Conservation (phyloP, 1,140 invertebrate genomes). For the Heliothis virescens region DNA sequence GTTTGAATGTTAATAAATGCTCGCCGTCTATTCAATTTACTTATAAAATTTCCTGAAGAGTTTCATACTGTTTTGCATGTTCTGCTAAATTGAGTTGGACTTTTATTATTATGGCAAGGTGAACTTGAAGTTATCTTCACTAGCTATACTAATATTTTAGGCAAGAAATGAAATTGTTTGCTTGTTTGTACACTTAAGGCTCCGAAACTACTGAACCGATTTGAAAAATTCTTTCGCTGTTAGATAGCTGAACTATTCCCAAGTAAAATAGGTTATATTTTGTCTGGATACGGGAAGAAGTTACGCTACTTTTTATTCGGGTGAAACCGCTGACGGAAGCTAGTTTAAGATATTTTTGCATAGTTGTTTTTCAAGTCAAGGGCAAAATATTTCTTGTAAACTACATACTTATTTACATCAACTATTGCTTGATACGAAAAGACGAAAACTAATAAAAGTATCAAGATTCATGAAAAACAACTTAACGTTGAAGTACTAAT, state of each 20-base stretch:
- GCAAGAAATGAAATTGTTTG: too few relatives aligned
- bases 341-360: too few relatives aligned
- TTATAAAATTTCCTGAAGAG: not conserved
- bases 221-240: too few relatives aligned
- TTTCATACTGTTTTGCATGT: slow-evolving; percentile 20
- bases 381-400: not conserved
- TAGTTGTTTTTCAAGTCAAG: too few relatives aligned
- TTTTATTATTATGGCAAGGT: not conserved
- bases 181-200: too few relatives aligned
- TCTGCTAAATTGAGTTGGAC: not conserved
- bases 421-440: not conserved
- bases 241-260: too few relatives aligned
- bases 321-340: too few relatives aligned
- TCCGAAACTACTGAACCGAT: too few relatives aligned
- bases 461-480: not conserved
- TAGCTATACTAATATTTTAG: too few relatives aligned
- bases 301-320: too few relatives aligned
- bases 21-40: slow-evolving; percentile 10
- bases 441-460: not conserved
- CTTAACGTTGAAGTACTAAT: not conserved
- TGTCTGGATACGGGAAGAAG: too few relatives aligned
- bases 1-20: slow-evolving; percentile 24
- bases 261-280: too few relatives aligned
- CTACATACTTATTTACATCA: not conserved
- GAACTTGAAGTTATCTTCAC: not conserved